Evolutionary conservation across 2,888 invertebrate genomes (phyloP).

Genomic region (Tipula helvola): DNA sequence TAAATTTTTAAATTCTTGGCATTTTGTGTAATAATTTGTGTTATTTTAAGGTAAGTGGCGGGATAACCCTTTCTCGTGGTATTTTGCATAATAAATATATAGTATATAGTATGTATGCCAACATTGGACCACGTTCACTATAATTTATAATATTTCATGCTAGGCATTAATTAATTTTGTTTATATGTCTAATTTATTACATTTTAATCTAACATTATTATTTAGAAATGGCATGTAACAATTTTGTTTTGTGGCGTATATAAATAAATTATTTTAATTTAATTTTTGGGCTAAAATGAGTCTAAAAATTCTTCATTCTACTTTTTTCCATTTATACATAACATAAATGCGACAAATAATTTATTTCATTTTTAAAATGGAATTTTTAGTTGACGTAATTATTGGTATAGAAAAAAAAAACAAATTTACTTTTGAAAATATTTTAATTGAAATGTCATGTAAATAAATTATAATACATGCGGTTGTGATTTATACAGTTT

Average conservation of each 20-base stretch:
- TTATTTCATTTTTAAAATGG: not conserved
- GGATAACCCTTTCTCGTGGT: not conserved
- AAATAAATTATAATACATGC: conserved; percentile 4
- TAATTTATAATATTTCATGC: not conserved
- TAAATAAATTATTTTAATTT: not conserved
- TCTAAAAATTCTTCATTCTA: not conserved
- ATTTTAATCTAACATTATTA: not conserved
- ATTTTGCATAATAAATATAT: not conserved
- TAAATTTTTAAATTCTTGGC: not conserved
- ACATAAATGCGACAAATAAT: not conserved
- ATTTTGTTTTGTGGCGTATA: not conserved
- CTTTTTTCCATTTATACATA: not conserved
- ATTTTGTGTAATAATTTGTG: not conserved
- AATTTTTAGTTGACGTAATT: not conserved
- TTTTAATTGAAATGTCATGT: conserved; percentile 4
- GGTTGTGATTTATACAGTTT: not conserved
- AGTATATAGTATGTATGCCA: not conserved
- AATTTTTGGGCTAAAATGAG: not conserved
- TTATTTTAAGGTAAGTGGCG: not conserved
- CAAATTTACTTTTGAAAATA: not conserved
- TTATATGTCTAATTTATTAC: not conserved
- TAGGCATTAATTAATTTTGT: not conserved
- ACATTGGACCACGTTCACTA: not conserved
- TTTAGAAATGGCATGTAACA: not conserved
- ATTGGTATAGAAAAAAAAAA: not conserved